phyloP scores from a whole-genome alignment of 2,113 vertebrate genomes.

The Collichthys lucidus region DNA sequence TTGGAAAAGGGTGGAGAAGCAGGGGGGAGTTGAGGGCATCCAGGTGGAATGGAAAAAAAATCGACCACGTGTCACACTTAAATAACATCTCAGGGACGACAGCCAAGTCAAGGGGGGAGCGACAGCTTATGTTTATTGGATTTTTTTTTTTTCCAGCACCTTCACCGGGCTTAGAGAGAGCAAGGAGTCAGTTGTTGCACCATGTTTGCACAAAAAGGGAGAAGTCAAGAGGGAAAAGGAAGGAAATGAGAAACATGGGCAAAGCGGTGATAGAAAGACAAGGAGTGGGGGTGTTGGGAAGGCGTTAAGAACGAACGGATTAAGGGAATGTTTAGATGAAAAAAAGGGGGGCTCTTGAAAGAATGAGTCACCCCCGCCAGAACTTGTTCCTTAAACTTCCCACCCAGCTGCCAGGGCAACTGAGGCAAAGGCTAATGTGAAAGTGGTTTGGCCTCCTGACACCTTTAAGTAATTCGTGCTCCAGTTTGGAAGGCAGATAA shows the following conservation, averaged over 20 bases:
- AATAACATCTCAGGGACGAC: constrained; percentile 69
- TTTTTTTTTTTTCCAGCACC: constrained; percentile 40
- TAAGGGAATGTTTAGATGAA: neutral
- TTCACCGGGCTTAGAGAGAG: constrained; percentile 13
- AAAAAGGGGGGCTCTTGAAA: neutral
- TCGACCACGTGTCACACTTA: constrained; percentile 62
- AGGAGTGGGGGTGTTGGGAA: no score
- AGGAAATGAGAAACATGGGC: constrained; percentile 33
- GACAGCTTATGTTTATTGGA: constrained; percentile 70
- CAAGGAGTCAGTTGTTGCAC: constrained; percentile 14
- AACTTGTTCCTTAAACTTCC: constrained; percentile 25
- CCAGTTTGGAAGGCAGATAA: constrained; percentile 20
- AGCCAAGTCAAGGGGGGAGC: constrained; percentile 46
- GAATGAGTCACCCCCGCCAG: neutral
- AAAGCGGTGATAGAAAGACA: neutral
- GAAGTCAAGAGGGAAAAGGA: constrained; percentile 17
- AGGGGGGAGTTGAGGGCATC: constrained; percentile 12
- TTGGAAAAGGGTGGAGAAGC: neutral
- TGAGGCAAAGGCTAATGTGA: constrained; percentile 34
- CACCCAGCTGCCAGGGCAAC: constrained; percentile 22
- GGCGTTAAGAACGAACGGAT: neutral
- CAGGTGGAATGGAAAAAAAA: constrained; percentile 65
- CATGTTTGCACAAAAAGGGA: constrained; percentile 46
- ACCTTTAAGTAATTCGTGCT: constrained; percentile 22
- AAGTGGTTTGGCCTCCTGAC: constrained; percentile 32